Conservation (phyloP, 2,113 vertebrate species). For the Nothoprocta perdicaria region DNA sequence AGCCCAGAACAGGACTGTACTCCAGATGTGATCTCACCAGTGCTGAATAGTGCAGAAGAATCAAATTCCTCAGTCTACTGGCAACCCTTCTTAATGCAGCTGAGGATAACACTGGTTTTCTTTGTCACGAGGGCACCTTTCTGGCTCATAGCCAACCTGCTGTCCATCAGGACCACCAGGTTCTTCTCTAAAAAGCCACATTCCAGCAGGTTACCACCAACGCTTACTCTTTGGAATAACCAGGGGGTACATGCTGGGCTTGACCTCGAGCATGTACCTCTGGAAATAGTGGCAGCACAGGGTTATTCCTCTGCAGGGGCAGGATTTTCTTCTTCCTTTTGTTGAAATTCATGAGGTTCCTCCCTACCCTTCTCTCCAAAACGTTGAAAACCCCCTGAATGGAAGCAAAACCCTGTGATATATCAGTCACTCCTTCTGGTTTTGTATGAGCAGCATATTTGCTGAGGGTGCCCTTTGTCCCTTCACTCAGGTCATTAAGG, state of each 20-base stretch:
- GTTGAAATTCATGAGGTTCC: too few species aligned
- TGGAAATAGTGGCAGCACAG: too few species aligned
- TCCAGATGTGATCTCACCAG: not conserved
- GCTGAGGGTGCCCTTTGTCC: not conserved
- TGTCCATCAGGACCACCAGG: not conserved
- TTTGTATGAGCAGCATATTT: not conserved
- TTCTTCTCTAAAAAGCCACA: not conserved
- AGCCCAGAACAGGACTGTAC: not conserved
- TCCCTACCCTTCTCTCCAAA: too few species aligned
- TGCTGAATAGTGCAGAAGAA: not conserved
- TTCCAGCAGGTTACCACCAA: not conserved
- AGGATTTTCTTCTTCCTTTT: too few species aligned
- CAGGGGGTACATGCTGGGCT: not conserved
- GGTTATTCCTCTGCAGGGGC: too few species aligned
- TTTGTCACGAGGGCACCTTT: not conserved
- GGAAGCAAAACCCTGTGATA: too few species aligned
- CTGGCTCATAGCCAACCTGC: not conserved
- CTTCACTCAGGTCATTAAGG: not conserved
- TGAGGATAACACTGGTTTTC: not conserved
- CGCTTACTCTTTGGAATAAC: too few species aligned
- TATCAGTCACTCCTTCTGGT: too few species aligned
- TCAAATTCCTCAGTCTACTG: not conserved
- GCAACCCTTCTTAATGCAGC: not conserved
- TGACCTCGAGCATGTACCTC: not conserved
- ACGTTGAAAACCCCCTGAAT: too few species aligned